phyloP scores from a whole-genome alignment of 2,888 invertebrate species.

The Lithophane ornitopus region DNA sequence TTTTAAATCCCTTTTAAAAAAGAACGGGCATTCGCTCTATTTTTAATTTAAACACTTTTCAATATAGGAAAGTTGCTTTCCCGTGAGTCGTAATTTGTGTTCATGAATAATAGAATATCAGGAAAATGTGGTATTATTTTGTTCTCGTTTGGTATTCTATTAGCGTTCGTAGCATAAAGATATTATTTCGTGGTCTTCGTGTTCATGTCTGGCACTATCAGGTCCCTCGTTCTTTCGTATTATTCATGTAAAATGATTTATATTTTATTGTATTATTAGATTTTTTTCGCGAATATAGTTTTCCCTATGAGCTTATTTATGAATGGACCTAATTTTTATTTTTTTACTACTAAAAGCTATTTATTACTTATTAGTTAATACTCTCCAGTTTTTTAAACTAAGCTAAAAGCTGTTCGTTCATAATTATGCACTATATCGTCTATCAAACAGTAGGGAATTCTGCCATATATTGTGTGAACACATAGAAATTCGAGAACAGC shows the following conservation, averaged over 20 bases:
- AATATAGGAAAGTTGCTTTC: slow-evolving; percentile 1
- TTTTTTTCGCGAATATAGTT: not conserved
- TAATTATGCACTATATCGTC: not conserved
- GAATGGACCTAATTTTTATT: too few species aligned
- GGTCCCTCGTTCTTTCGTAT: slow-evolving; percentile 37
- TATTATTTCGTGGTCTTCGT: slow-evolving; percentile 50
- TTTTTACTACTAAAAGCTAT: too few species aligned
- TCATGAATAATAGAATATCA: slow-evolving; percentile 58
- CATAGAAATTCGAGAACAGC: slow-evolving; percentile 17
- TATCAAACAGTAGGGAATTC: not conserved
- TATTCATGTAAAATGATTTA: slow-evolving; percentile 57
- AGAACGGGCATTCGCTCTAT: too few species aligned
- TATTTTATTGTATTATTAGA: slow-evolving; percentile 25
- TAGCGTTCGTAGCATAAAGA: slow-evolving; percentile 53
- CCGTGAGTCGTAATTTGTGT: slow-evolving; percentile 33
- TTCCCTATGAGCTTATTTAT: not conserved
- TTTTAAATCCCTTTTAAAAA: not conserved
- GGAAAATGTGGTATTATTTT: slow-evolving; percentile 55
- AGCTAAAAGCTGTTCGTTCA: not conserved
- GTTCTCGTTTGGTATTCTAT: slow-evolving; percentile 55
- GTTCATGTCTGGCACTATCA: slow-evolving; percentile 54
- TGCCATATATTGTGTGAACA: slow-evolving; percentile 10
- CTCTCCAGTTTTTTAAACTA: not conserved
- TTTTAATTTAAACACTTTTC: not conserved
- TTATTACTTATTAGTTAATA: too few species aligned